Evolutionary conservation across 2,113 vertebrate species (phyloP), one percentile per base, ranked within the genome.

Genomic region (Hippocampus guttulatus): DNA sequence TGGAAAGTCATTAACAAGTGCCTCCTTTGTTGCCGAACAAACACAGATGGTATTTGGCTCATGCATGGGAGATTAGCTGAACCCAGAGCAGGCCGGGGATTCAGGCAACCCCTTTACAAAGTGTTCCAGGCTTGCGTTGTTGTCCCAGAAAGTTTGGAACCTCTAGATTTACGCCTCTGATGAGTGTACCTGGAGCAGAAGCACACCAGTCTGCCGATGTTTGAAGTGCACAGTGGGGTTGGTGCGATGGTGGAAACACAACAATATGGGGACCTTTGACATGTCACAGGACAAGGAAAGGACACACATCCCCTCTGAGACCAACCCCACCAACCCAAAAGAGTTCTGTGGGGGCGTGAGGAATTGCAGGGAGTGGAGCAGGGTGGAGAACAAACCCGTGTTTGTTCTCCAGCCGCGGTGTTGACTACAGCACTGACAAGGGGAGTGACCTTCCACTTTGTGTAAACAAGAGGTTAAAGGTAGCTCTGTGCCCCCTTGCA

Each of bases 31-130:
- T 90, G 88, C 89, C 81, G 81, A 92, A 91, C 88, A 92, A 84
- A 88, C 88, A 91, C 86, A 93, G 90, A 89, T 93, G 91, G 87
- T 90, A 90, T 92, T 93, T 92, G 90, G 88, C 91, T 93, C 90
- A 88, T 89, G 90, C 84, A 89, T 84, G 88, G 87, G 91, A 91
- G 88, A 89, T 93, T 92, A 92, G 84, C 89, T 88, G 83, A 91
- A 83, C 87, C 85, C 87, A 84, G 82, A 79, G 83, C 83, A 49
- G 70, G 82, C 80, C 76, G 33, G 83, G 72, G 83, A 86, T 81
- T 85, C 81, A 84, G 85, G 83, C 79, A 73, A 79, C 76, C 77
- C 45, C 82, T 81, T 85, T 60, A 86, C 84, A 90, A 83, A 87
- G 83, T 83, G 80, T 81, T 67, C 30, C 80, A 52, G 79, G 64